These are phyloP conservation scores for Nephila pilipes DNA, from an alignment of 1,140 invertebrate species.

Conservation along the genomic window DNA sequence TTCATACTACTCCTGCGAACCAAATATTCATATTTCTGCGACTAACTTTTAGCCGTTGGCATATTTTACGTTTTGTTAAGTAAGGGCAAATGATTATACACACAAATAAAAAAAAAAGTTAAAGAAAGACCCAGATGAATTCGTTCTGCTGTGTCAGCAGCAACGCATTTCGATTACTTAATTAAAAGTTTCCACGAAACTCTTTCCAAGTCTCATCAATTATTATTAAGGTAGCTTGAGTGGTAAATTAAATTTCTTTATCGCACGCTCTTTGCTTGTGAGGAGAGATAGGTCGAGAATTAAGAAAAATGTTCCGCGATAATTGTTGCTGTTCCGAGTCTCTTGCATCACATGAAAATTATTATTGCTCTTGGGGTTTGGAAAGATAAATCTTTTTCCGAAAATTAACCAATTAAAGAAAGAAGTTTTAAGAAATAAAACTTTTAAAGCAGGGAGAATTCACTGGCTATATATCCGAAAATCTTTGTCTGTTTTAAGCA, in stretches of 20 bases:
- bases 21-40: background rate
- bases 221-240: conserved; percentile 5
- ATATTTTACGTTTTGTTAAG: background rate
- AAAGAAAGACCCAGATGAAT: background rate
- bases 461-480: too few species aligned
- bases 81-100: background rate
- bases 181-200: background rate
- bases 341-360: background rate
- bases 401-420: background rate
- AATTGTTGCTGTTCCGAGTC: background rate
- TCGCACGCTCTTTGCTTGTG: background rate
- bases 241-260: conserved; percentile 30
- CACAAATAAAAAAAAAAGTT: background rate
- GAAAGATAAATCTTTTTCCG: background rate
- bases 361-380: background rate
- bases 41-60: background rate
- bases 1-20: background rate
- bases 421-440: too few species aligned
- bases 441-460: too few species aligned
- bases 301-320: background rate
- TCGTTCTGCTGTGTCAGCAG: conserved; percentile 11
- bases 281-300: background rate
- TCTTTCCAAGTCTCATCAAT: background rate
- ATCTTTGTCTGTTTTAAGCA: too few species aligned
- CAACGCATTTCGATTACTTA: background rate